A percentile compares a stretch with the other conserved stretches of the same genome.
Conservation (phyloP, 2,888 invertebrate genomes). For the Corythucha ciliata region DNA sequence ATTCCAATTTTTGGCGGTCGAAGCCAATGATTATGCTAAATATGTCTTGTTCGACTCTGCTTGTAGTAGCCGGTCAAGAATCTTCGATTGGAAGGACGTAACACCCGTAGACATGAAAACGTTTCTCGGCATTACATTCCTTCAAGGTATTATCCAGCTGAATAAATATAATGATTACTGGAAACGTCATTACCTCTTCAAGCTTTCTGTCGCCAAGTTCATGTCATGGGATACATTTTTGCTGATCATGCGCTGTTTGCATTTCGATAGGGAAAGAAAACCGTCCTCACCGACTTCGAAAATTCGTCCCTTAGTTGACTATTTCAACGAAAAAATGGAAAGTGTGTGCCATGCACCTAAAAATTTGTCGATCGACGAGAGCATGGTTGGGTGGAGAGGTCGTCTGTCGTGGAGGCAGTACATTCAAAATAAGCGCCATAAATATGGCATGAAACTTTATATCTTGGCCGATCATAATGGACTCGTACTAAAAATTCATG, state of each 20-base stretch:
- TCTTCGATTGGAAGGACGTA: slow-evolving; percentile 1
- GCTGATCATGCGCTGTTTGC: background rate
- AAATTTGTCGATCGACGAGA: slow-evolving; percentile 38
- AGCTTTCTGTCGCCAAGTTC: background rate
- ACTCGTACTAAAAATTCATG: slow-evolving; percentile 33
- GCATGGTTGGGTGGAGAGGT: slow-evolving; percentile 39
- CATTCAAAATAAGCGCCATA: slow-evolving; percentile 39
- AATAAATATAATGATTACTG: slow-evolving; percentile 4
- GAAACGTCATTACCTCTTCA: slow-evolving; percentile 5
- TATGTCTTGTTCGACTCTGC: background rate
- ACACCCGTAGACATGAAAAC: slow-evolving; percentile 1
- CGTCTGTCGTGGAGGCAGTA: slow-evolving; percentile 38
- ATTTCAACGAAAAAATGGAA: slow-evolving; percentile 39
- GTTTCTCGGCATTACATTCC: slow-evolving; percentile 3
- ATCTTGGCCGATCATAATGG: slow-evolving; percentile 39
- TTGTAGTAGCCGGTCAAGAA: slow-evolving; percentile 1
- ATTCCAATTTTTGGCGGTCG: background rate
- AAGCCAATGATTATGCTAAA: background rate
- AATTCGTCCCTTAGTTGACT: slow-evolving; percentile 38
- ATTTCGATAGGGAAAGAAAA: background rate
- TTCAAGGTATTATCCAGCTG: background rate
- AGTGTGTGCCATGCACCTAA: slow-evolving; percentile 37
- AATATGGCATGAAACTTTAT: slow-evolving; percentile 40
- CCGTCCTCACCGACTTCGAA: slow-evolving; percentile 28
- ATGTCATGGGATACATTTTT: slow-evolving; percentile 10